Evolutionary conservation across 2,888 invertebrate genomes (phyloP).

Genomic region (Synergus laeviventris): DNA sequence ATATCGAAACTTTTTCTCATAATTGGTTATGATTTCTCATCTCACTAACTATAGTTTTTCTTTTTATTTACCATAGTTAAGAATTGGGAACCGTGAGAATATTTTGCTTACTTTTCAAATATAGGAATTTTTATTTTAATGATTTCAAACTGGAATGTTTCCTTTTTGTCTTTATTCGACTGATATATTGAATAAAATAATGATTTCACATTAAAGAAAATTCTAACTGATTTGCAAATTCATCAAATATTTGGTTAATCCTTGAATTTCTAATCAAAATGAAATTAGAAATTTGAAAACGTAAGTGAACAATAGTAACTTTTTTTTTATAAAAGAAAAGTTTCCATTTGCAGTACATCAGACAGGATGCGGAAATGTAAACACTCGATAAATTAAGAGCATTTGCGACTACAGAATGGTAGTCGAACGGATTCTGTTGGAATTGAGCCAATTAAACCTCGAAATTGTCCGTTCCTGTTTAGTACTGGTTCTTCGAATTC

Average conservation of each 20-base stretch:
- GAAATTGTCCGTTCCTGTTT: conserved; percentile 33
- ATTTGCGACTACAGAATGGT: conserved; percentile 4
- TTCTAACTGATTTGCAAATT: too few species aligned
- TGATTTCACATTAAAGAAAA: too few species aligned
- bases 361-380: background rate
- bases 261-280: too few species aligned
- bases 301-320: background rate
- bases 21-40: background rate
- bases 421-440: conserved; percentile 26
- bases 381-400: background rate
- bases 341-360: background rate
- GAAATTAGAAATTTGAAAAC: background rate
- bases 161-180: too few species aligned
- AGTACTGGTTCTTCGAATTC: conserved; percentile 19
- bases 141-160: background rate
- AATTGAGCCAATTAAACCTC: conserved; percentile 33
- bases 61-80: background rate
- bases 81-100: too few species aligned
- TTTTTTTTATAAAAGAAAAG: background rate
- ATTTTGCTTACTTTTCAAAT: background rate
- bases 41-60: background rate
- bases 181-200: too few species aligned
- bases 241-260: too few species aligned
- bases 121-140: background rate
- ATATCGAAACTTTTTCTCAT: background rate